A percentile compares a stretch with the other conserved stretches of the same genome.
These are phyloP conservation scores for Diabrotica undecimpunctata DNA, from an alignment of 1,140 invertebrate species.

Conservation along the genomic window DNA sequence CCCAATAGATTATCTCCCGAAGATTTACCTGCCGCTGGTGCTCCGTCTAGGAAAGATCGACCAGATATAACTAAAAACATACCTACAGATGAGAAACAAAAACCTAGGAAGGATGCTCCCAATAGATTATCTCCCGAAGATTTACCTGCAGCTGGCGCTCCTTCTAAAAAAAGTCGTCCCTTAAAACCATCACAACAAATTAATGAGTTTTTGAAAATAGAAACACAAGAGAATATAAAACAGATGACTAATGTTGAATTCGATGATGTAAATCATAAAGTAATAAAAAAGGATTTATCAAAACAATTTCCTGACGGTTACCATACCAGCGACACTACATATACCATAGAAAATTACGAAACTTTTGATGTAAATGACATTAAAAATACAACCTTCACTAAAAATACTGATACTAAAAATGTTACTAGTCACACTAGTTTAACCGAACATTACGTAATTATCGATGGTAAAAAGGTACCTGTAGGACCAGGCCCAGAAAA, in stretches of 20 bases:
- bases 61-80: neutral
- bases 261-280: neutral
- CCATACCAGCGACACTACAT: neutral
- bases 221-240: slow-evolving; percentile 31
- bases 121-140: slow-evolving; percentile 10
- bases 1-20: neutral
- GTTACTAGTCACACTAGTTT: slow-evolving; percentile 5
- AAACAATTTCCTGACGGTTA: neutral
- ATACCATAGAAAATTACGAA: slow-evolving; percentile 4
- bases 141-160: slow-evolving; percentile 14
- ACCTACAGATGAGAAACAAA: neutral
- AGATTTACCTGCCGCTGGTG: slow-evolving; percentile 9
- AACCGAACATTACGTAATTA: slow-evolving; percentile 19
- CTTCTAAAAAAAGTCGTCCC: slow-evolving; percentile 9
- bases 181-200: slow-evolving; percentile 14
- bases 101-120: neutral
- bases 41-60: slow-evolving; percentile 1
- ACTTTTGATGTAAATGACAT: slow-evolving; percentile 7
- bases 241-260: slow-evolving; percentile 18
- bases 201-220: slow-evolving; percentile 29
- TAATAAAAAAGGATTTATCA: neutral
- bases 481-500: slow-evolving; percentile 10
- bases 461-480: slow-evolving; percentile 16
- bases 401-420: slow-evolving; percentile 18
- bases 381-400: neutral